These are phyloP conservation scores for Melanargia galathea DNA, from an alignment of 2,888 invertebrate genomes.

Conservation along the genomic window DNA sequence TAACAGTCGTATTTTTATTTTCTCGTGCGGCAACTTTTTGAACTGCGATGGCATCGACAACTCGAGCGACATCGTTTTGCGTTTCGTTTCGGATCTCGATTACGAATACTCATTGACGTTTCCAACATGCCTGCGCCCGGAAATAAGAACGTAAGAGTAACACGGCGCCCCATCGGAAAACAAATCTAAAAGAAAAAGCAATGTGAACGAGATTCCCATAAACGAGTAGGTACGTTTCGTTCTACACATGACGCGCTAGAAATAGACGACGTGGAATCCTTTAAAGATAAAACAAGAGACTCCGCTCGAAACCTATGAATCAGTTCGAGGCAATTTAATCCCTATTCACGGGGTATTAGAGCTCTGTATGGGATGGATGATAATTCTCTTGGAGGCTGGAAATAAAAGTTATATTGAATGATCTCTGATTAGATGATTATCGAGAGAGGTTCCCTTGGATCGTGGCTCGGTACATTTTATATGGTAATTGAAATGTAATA, in stretches of 20 bases:
- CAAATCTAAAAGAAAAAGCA: constrained; percentile 46
- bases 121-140: constrained; percentile 51
- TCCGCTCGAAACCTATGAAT: constrained; percentile 60
- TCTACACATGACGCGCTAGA: constrained; percentile 56
- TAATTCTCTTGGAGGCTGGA: constrained; percentile 50
- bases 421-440: constrained; percentile 82
- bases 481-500: constrained; percentile 81
- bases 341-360: constrained; percentile 52
- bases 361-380: constrained; percentile 49
- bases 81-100: constrained; percentile 61
- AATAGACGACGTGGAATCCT: constrained; percentile 55
- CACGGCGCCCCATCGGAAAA: constrained; percentile 42
- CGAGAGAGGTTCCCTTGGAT: constrained; percentile 68
- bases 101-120: constrained; percentile 59
- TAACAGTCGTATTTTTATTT: constrained; percentile 50
- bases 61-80: constrained; percentile 60
- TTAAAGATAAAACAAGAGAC: constrained; percentile 69
- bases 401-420: constrained; percentile 80
- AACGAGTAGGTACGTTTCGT: constrained; percentile 42
- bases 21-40: constrained; percentile 60
- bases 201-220: constrained; percentile 54
- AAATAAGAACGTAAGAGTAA: constrained; percentile 50
- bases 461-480: constrained; percentile 72
- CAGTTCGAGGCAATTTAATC: constrained; percentile 52
- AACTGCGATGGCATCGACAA: constrained; percentile 56